Base-by-base conservation (phyloP, 2,797 vertebrate genomes). In the Enteromius fasciolatus region DNA sequence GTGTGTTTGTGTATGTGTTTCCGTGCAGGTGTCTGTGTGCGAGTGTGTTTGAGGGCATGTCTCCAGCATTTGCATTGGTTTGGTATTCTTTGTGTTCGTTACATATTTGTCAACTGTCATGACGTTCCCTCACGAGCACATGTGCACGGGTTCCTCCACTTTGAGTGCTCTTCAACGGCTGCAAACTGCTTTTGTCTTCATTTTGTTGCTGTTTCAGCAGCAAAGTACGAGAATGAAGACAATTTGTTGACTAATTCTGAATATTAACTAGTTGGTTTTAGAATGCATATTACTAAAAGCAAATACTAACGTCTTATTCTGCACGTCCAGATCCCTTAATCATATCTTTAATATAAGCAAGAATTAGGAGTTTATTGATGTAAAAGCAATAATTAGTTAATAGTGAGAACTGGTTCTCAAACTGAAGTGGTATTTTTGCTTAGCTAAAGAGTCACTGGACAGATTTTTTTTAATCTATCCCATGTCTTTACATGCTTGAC, bases 81-180 rank as follows among this genome's bases (percentile, higher is more conserved):
- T 76, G 74, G 73, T 61, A 59, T 80, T 81, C 25, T 63, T 61
- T 81, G 79, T 61, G 68, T 81, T 81, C 77, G 80, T 82, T 83
- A 68, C 39, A 33, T 52, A 83, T 83, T 78, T 87, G 73, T 87
- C 82, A 80, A 81, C 52, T 83, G n/a, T 68, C 61, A 69, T 64
- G 41, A 50, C 57, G 20, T 81, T 50, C 36, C 57, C 28, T 80
- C 73, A 76, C 33, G 12, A 46, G 57, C 75, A 46, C 52, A 33
- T n/a, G 39, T 7, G 23, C 41, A 46, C 2, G 25, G 50, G 36
- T 25, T 70, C 36, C 23, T 70, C 39, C 2, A 10, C 11, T 57
- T 36, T 68, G 66, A 69, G 57, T 15, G 50, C 66, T 54, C 23
- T 78, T 69, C 54, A 69, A 70, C 23, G 18, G 12, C 39, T 72